Evolutionary conservation across 2,888 invertebrate genomes (phyloP).

Genomic region (Lasioglossum calceatum): DNA sequence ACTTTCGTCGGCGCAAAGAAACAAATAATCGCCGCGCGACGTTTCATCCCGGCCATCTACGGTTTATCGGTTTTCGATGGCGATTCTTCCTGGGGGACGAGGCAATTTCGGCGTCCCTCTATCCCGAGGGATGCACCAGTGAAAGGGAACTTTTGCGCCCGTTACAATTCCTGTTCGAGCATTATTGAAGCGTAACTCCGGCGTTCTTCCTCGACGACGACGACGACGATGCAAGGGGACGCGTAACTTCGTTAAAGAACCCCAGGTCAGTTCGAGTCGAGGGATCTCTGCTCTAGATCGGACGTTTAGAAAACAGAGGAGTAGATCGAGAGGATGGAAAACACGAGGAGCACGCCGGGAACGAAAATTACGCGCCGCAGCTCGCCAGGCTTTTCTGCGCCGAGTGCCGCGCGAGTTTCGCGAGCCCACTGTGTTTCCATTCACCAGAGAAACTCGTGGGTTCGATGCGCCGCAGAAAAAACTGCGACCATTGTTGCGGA

Average conservation of each 20-base stretch:
- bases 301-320: not conserved
- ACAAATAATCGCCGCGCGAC: slow-evolving; percentile 31
- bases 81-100: slow-evolving; percentile 31
- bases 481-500: slow-evolving; percentile 35
- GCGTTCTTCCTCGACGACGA: slow-evolving; percentile 38
- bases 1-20: slow-evolving; percentile 24
- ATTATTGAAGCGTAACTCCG: not conserved
- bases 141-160: slow-evolving; percentile 19
- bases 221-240: slow-evolving; percentile 37
- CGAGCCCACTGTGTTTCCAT: slow-evolving; percentile 15
- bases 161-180: slow-evolving; percentile 24
- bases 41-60: slow-evolving; percentile 12
- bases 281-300: slow-evolving; percentile 22
- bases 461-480: slow-evolving; percentile 39
- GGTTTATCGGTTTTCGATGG: slow-evolving; percentile 50
- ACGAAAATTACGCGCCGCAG: slow-evolving; percentile 22
- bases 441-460: slow-evolving; percentile 47
- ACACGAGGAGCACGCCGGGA: slow-evolving; percentile 10
- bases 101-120: slow-evolving; percentile 36
- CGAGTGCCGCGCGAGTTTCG: slow-evolving; percentile 7
- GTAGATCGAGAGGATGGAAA: not conserved
- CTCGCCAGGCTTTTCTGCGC: not conserved
- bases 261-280: slow-evolving; percentile 70
- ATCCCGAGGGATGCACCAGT: not conserved
- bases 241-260: slow-evolving; percentile 74